Evolutionary conservation across 2,113 vertebrate species (phyloP), one percentile per base, ranked within the genome.

Genomic region (Amblyornis subalaris): DNA sequence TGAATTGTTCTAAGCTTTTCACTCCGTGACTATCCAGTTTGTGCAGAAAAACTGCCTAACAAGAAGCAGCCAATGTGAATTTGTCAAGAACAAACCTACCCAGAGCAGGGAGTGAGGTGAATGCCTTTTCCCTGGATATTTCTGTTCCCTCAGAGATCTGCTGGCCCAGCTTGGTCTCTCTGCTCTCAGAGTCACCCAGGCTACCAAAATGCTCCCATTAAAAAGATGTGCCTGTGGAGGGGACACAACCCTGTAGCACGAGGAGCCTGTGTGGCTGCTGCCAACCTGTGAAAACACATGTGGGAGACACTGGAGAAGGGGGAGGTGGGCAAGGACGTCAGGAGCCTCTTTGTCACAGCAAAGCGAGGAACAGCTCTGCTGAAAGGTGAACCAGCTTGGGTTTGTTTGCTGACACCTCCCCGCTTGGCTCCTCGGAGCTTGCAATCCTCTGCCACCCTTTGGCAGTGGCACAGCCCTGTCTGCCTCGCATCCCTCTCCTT

Each of bases 401-500:
- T 73, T 90, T 95, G 88, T 96, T 96, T 96, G 88, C 88, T 95
- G 85, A 96, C 92, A 88, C 95, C 88, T 96, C 18, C 0, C 64
- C 76, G 75, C 85, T 64, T 69, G 87, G 78, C 31, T 91, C 42
- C 62, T 66, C 86, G 93, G 50, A 77, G 69, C 79, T 74, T 81
- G 69, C 90, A 90, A n/a, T 64, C 65, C 92, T 73, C 77, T 94
- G 78, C 74, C 88, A 93, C 85, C 88, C 88, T 58, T 91, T 73
- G 87, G 51, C 77, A 78, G 61, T 6, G 77, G 58, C 95, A 76
- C 38, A 3, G 70, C 85, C 4, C 2, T 85, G 93, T 72, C 89
- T 95, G 84, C 50, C 66, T 80, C 20, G 22, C 47, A 71, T 40
- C 79, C 85, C 78, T 62, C 78, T 57, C 62, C 58, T 89, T 94